phyloP scores from a whole-genome alignment of 2,113 vertebrate genomes.

The Antigone vipio region DNA sequence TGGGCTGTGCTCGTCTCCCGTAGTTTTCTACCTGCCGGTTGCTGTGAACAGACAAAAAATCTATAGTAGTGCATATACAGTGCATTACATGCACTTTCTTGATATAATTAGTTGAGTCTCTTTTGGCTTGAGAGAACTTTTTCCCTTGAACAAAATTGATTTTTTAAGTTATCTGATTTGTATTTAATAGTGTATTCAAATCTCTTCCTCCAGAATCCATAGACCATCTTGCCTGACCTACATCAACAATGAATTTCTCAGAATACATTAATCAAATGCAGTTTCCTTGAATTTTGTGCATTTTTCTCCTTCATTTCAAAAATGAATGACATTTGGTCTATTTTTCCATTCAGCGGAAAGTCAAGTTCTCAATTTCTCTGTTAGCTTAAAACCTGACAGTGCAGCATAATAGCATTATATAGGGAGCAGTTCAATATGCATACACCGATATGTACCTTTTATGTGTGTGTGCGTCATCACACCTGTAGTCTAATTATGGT shows the following conservation, averaged over 20 bases:
- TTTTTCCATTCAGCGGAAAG: slow-evolving; percentile 27
- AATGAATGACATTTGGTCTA: slow-evolving; percentile 2
- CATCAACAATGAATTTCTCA: slow-evolving; percentile 54
- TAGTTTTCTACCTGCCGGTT: slow-evolving; percentile 32
- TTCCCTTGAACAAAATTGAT: slow-evolving; percentile 70
- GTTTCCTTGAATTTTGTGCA: slow-evolving; percentile 20
- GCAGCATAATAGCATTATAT: neutral
- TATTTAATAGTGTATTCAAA: slow-evolving; percentile 70
- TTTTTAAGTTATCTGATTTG: slow-evolving; percentile 73
- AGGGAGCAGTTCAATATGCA: neutral
- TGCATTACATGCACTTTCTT: slow-evolving; percentile 51
- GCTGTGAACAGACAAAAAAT: slow-evolving; percentile 59
- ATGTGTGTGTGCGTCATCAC: neutral
- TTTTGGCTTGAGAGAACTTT: slow-evolving; percentile 60
- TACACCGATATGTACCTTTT: neutral
- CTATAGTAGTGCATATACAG: slow-evolving; percentile 42
- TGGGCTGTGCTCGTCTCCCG: neutral
- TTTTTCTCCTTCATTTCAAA: slow-evolving; percentile 37
- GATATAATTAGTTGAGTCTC: slow-evolving; percentile 66
- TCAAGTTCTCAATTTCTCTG: slow-evolving; percentile 27
- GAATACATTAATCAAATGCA: slow-evolving; percentile 54
- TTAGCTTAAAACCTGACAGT: neutral
- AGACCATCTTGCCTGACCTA: slow-evolving; percentile 54
- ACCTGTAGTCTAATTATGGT: neutral
- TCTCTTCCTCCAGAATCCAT: slow-evolving; percentile 63